phyloP scores from a whole-genome alignment of 2,797 vertebrate species.

The Parotocinclus haroldoi region DNA sequence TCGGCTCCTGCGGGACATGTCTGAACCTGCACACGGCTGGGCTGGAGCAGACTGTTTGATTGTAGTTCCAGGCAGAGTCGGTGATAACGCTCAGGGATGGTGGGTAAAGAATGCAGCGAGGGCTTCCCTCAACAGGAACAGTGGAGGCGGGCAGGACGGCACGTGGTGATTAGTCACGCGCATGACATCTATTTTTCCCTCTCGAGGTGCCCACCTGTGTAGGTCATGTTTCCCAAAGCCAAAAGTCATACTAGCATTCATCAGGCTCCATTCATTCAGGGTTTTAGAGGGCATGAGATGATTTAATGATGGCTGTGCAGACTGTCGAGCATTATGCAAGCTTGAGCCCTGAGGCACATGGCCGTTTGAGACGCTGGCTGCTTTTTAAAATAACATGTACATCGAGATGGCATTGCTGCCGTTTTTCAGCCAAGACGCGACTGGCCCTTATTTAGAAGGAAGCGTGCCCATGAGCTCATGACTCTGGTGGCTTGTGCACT shows the following conservation, averaged over 20 bases:
- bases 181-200: conserved; percentile 20
- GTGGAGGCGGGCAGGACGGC: neutral
- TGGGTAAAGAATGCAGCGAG: conserved; percentile 33
- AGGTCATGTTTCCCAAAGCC: conserved; percentile 2
- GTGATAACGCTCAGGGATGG: conserved; percentile 26
- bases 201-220: neutral
- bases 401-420: conserved; percentile 46
- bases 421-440: conserved; percentile 38
- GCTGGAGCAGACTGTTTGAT: conserved; percentile 25
- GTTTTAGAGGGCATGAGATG: neutral
- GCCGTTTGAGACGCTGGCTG: conserved; percentile 27
- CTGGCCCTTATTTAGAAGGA: conserved; percentile 43
- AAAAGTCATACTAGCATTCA: neutral
- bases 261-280: neutral
- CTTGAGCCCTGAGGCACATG: conserved; percentile 23
- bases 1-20: conserved; percentile 21
- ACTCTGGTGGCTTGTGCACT: conserved; percentile 37
- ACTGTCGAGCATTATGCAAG: conserved; percentile 21
- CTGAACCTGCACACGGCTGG: conserved; percentile 32
- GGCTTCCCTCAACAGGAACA: conserved; percentile 32
- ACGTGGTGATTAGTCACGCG: conserved; percentile 16
- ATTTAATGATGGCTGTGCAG: neutral
- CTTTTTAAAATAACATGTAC: conserved; percentile 42
- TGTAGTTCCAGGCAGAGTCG: conserved; percentile 35
- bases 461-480: conserved; percentile 45